Conservation (phyloP, 2,113 vertebrate species). For the Anguilla japonica region DNA sequence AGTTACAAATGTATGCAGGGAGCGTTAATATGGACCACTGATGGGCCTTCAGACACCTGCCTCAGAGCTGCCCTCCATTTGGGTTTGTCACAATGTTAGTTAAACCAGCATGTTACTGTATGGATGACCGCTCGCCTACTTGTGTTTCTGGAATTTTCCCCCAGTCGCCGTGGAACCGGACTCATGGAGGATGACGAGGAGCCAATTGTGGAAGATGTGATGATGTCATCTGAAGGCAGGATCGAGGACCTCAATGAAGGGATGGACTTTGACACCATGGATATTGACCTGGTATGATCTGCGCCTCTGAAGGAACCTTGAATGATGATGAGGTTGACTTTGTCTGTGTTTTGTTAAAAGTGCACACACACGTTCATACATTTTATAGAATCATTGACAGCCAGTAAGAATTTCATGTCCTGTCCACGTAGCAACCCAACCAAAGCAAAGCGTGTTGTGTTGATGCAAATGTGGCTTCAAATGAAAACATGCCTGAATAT, state of each 20-base stretch:
- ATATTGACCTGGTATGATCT: constrained; percentile 95
- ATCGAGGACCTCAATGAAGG: constrained; percentile 99
- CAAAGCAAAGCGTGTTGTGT: no score
- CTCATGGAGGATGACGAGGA: constrained; percentile 99
- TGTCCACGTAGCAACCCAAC: neutral
- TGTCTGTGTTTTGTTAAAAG: neutral
- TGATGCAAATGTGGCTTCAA: no score
- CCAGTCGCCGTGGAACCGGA: constrained; percentile 92
- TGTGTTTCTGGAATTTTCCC: constrained; percentile 33
- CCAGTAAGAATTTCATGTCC: neutral
- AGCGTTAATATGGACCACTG: no score
- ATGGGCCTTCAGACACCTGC: no score
- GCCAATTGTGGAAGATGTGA: constrained; percentile 98
- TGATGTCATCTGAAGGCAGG: constrained; percentile 99
- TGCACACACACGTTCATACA: neutral
- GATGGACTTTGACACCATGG: constrained; percentile 99
- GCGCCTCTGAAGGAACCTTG: neutral
- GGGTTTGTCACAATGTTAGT: no score
- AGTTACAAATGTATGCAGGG: neutral
- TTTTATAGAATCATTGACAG: neutral
- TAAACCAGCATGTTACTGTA: neutral
- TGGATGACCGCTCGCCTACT: neutral
- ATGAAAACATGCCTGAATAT: no score
- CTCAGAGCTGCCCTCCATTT: no score
- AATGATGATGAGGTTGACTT: neutral